Evolutionary conservation across 2,888 invertebrate species (phyloP).

Genomic region (Melieria crassipennis): DNA sequence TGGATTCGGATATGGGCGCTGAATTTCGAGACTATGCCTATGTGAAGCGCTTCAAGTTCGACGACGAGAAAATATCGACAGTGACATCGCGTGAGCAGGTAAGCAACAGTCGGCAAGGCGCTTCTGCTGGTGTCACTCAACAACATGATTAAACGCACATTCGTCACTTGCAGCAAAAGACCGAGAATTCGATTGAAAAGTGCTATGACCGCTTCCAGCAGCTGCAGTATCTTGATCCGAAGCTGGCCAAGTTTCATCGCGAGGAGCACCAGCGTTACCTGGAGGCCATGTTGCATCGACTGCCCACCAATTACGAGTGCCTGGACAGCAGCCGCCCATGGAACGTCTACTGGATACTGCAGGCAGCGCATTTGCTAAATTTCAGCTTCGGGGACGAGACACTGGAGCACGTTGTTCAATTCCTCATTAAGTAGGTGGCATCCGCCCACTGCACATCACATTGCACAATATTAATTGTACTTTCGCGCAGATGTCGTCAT

Average conservation of each 20-base stretch:
- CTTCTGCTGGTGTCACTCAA: background rate
- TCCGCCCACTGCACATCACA: background rate
- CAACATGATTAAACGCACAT: background rate
- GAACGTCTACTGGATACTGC: constrained; percentile 97
- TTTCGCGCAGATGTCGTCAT: constrained; percentile 54
- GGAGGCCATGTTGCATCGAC: constrained; percentile 73
- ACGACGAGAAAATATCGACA: constrained; percentile 72
- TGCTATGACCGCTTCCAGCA: constrained; percentile 68
- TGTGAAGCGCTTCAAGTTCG: constrained; percentile 66
- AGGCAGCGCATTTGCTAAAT: constrained; percentile 83
- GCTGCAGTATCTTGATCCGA: constrained; percentile 68
- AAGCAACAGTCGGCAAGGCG: constrained; percentile 40
- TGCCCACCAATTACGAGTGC: constrained; percentile 80
- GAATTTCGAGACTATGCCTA: constrained; percentile 57
- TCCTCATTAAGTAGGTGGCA: constrained; percentile 69
- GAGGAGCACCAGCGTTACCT: constrained; percentile 74
- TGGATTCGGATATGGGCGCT: constrained; percentile 40
- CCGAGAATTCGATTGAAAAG: constrained; percentile 70
- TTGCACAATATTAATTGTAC: background rate
- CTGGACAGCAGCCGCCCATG: constrained; percentile 96
- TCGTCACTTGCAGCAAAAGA: constrained; percentile 66
- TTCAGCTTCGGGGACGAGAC: constrained; percentile 70
- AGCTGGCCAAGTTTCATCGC: constrained; percentile 70
- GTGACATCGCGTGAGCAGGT: constrained; percentile 72
- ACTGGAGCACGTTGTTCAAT: constrained; percentile 69